Evolutionary conservation across 2,113 vertebrate genomes (phyloP).

Genomic region (Pangasianodon hypophthalmus): DNA sequence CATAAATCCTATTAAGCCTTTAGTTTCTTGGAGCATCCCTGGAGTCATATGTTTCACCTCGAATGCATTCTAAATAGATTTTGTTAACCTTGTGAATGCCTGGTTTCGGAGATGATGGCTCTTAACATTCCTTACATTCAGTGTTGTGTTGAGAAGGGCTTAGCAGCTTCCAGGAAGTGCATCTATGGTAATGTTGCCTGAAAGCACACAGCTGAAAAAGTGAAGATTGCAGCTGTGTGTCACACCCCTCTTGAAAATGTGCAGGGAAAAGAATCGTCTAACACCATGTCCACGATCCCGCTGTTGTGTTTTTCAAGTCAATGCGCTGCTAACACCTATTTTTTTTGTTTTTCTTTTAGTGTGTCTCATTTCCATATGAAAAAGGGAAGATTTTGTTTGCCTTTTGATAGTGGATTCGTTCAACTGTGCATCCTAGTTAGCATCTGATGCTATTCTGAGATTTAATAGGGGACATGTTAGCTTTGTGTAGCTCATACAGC

Average conservation of each 20-base stretch:
- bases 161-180: not conserved
- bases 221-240: not conserved
- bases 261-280: not conserved
- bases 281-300: not conserved
- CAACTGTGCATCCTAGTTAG: not conserved
- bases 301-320: constrained; percentile 10
- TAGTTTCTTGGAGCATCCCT: not conserved
- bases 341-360: not conserved
- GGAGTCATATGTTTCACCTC: constrained; percentile 1
- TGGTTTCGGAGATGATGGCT: not conserved
- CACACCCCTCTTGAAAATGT: not conserved
- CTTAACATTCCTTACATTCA: constrained; percentile 2
- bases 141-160: not conserved
- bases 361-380: constrained; percentile 7
- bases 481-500: not conserved
- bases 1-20: constrained; percentile 39
- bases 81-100: constrained; percentile 23
- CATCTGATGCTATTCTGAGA: constrained; percentile 8
- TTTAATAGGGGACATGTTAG: not conserved
- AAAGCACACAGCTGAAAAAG: not conserved
- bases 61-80: constrained; percentile 39
- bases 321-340: not conserved
- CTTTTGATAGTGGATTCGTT: not conserved
- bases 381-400: not conserved
- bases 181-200: not conserved